A percentile compares a stretch with the other conserved stretches of the same genome.
Evolutionary conservation across 2,888 invertebrate genomes (phyloP).

Genomic region (Nemotelus nigrinus): DNA sequence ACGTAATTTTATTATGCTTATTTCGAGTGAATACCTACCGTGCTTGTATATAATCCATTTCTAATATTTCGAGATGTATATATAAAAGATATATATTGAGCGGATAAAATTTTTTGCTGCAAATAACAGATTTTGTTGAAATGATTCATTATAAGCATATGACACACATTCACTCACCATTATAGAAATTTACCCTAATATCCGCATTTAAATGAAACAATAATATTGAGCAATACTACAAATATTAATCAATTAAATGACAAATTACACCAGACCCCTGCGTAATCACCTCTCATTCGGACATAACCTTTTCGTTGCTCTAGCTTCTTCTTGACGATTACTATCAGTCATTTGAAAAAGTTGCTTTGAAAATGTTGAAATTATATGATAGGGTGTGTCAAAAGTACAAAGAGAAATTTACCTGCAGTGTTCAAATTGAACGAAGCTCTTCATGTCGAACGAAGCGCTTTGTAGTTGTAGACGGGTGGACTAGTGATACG

Average conservation of each 20-base stretch:
- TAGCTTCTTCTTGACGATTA: constrained; percentile 17
- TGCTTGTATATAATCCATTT: constrained; percentile 19
- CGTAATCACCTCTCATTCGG: constrained; percentile 22
- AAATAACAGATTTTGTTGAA: background rate
- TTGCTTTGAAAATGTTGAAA: constrained; percentile 6
- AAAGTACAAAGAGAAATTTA: background rate
- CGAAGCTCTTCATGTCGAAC: background rate
- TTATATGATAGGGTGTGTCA: background rate
- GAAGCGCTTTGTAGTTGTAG: background rate
- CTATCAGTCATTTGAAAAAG: background rate
- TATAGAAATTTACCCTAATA: background rate
- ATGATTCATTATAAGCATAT: background rate
- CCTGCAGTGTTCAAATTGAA: background rate
- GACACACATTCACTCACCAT: constrained; percentile 33
- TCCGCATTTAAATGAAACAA: constrained; percentile 23
- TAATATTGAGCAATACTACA: background rate
- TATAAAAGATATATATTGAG: constrained; percentile 18
- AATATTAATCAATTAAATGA: constrained; percentile 23
- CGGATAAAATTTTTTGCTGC: constrained; percentile 22
- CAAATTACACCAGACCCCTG: constrained; percentile 28
- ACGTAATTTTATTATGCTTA: background rate
- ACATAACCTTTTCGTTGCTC: constrained; percentile 13
- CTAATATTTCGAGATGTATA: constrained; percentile 14
- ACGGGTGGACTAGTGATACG: background rate
- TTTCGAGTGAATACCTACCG: background rate